Percentiles rank a stretch among this genome's conserved stretches.
Evolutionary conservation across 92 coral and sea anemone genomes (phyloP).

Genomic region (Porites cylindrica): DNA sequence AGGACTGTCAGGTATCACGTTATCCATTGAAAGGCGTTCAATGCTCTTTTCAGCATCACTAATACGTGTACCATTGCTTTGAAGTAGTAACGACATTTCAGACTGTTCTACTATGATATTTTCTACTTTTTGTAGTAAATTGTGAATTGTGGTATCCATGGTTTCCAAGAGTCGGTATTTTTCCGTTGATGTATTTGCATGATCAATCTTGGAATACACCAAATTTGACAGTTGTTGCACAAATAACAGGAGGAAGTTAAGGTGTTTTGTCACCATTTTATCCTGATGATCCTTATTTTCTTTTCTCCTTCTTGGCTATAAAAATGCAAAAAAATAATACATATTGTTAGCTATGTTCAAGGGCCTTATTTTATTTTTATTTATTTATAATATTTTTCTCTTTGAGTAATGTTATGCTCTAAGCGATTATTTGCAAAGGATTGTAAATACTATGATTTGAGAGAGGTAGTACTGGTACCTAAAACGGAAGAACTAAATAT

Average conservation of each 20-base stretch:
- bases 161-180: neutral
- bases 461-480: too few species aligned
- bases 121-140: conserved; percentile 21
- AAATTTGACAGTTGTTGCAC: conserved; percentile 13
- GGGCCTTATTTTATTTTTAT: neutral
- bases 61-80: conserved; percentile 27
- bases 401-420: neutral
- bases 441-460: too few species aligned
- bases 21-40: conserved; percentile 25
- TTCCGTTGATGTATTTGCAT: neutral
- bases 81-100: neutral
- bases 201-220: conserved; percentile 9
- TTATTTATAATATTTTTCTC: neutral
- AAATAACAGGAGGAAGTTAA: conserved; percentile 11
- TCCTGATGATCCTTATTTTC: conserved; percentile 29
- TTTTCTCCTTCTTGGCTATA: conserved; percentile 21
- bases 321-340: neutral
- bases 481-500: too few species aligned
- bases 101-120: conserved; percentile 16
- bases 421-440: too few species aligned
- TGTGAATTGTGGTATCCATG: conserved; percentile 12
- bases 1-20: conserved; percentile 10
- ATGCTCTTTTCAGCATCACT: conserved; percentile 22
- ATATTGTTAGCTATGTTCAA: neutral
- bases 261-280: neutral